Evolutionary conservation across 2,888 invertebrate species (phyloP).

Genomic region (Tinea pellionella): DNA sequence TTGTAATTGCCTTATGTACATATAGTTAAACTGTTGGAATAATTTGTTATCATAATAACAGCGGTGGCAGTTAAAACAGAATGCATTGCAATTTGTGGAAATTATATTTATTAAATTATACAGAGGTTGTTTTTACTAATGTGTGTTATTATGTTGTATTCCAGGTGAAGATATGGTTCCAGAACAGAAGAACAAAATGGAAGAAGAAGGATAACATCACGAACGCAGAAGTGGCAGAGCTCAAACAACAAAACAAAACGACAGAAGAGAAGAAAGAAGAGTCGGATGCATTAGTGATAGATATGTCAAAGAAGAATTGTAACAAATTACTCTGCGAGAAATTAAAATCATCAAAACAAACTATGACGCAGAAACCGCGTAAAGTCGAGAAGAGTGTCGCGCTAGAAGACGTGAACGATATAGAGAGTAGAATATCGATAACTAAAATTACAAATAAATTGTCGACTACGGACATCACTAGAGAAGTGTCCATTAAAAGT

Average conservation of each 20-base stretch:
- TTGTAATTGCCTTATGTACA: no score
- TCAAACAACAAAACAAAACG: constrained; percentile 72
- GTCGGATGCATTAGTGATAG: constrained; percentile 50
- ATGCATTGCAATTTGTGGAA: no score
- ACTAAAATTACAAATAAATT: constrained; percentile 63
- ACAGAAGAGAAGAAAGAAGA: constrained; percentile 33
- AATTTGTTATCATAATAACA: no score
- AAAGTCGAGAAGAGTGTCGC: constrained; percentile 52
- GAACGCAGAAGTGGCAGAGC: constrained; percentile 88
- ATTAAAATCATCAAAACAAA: constrained; percentile 39
- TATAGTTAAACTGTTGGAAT: no score
- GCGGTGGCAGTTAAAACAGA: no score
- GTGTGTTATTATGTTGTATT: constrained; percentile 27
- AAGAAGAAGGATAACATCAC: constrained; percentile 95
- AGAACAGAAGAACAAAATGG: constrained; percentile 79
- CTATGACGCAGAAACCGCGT: constrained; percentile 37
- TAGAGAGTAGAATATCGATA: constrained; percentile 64
- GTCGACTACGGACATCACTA: constrained; percentile 44
- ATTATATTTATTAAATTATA: no score
- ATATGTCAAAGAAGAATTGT: constrained; percentile 56
- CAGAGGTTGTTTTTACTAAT: constrained; percentile 1
- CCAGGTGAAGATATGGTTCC: constrained; percentile 93
- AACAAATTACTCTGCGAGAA: constrained; percentile 54
- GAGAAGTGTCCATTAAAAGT: constrained; percentile 48
- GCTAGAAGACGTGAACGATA: constrained; percentile 52